Conservation (phyloP, 2,888 invertebrate genomes). For the Drosophila rellima region DNA sequence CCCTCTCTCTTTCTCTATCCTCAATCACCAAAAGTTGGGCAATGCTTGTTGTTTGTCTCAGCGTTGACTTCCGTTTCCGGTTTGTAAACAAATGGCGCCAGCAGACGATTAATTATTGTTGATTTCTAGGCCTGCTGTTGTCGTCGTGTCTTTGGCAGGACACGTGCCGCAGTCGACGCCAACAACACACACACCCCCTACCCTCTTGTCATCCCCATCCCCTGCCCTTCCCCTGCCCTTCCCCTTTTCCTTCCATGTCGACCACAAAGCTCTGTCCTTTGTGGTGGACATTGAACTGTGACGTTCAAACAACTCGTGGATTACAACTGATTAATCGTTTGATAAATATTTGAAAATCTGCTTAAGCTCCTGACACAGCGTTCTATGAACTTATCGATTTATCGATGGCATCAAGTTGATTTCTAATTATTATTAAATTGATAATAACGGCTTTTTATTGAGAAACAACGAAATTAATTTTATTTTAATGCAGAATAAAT, state of each 20-base stretch:
- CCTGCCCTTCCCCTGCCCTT: neutral
- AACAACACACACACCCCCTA: slow-evolving; percentile 12
- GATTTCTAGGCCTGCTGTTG: slow-evolving; percentile 52
- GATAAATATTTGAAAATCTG: slow-evolving; percentile 39
- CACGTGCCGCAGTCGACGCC: slow-evolving; percentile 49
- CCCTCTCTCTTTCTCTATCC: no score
- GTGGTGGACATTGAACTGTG: neutral
- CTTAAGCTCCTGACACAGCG: neutral
- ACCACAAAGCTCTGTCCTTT: slow-evolving; percentile 1
- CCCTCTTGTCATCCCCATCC: no score
- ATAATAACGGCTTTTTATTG: no score
- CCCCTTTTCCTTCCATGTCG: neutral
- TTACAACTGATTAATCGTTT: slow-evolving; percentile 47
- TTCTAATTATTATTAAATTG: neutral
- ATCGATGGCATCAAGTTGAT: neutral
- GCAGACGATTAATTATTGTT: slow-evolving; percentile 73
- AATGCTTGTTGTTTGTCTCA: slow-evolving; percentile 61
- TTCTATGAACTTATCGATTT: slow-evolving; percentile 13
- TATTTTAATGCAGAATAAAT: no score
- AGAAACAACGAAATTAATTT: no score
- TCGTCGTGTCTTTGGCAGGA: slow-evolving; percentile 39
- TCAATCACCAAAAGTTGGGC: slow-evolving; percentile 1
- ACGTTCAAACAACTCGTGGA: slow-evolving; percentile 32
- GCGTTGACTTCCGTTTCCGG: slow-evolving; percentile 74
- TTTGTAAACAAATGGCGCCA: slow-evolving; percentile 77